These are phyloP conservation scores for Pseudomyrmex cubaensis DNA, from an alignment of 1,140 invertebrate species.

Conservation along the genomic window DNA sequence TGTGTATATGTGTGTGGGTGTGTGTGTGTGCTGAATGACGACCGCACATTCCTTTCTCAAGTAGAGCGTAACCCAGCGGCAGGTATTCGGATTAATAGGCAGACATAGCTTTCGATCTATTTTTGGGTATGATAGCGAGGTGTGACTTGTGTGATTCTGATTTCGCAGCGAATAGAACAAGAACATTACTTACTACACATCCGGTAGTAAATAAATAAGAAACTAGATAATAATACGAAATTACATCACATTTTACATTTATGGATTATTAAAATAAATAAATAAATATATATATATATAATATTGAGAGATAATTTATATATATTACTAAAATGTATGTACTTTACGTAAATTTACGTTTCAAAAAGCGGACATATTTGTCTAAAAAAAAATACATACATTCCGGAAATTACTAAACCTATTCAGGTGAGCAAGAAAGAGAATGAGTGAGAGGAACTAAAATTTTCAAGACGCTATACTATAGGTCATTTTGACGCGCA, in stretches of 20 bases:
- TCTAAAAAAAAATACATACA: background rate
- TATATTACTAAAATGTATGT: too few species aligned
- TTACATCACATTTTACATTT: background rate
- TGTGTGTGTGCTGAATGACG: constrained; percentile 37
- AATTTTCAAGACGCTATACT: too few species aligned
- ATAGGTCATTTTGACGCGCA: too few species aligned
- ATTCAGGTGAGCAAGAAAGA: too few species aligned
- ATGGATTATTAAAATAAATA: too few species aligned
- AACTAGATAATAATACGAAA: background rate
- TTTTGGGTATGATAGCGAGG: constrained; percentile 24
- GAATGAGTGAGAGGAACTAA: too few species aligned
- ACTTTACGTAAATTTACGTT: too few species aligned
- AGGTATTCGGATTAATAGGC: constrained; percentile 47
- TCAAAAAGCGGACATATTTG: too few species aligned
- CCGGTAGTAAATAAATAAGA: background rate
- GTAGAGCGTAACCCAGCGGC: constrained; percentile 50
- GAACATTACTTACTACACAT: background rate
- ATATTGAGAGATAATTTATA: too few species aligned
- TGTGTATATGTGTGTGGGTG: too few species aligned
- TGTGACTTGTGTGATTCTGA: background rate
- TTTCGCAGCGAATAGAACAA: constrained; percentile 25
- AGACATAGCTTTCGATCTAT: constrained; percentile 35
- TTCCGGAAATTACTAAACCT: too few species aligned
- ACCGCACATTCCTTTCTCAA: constrained; percentile 61
- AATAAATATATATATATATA: too few species aligned